Conservation (phyloP, 2,113 vertebrate species). For the Narcine bancroftii region DNA sequence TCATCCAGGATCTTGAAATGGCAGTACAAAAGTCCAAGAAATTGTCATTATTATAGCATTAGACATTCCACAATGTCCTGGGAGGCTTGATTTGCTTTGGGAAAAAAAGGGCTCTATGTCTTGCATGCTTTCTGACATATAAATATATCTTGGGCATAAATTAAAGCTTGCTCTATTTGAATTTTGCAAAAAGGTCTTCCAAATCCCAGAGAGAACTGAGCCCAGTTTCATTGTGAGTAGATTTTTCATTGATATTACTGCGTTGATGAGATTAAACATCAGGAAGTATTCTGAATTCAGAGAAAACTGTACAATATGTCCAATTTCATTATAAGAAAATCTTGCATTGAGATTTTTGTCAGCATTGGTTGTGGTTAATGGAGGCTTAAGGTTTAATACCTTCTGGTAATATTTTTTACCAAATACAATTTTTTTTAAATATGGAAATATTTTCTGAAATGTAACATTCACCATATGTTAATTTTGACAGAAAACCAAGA, state of each 20-base stretch:
- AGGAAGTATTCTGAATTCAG: no score
- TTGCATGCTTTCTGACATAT: no score
- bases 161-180: neutral
- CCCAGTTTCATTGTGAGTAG: neutral
- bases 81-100: neutral
- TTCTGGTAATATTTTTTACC: neutral
- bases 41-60: neutral
- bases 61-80: neutral
- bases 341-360: neutral
- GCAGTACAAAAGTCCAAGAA: neutral
- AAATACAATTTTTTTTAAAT: neutral
- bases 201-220: neutral
- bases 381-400: neutral
- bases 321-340: neutral
- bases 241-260: neutral
- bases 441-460: neutral
- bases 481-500: constrained; percentile 52
- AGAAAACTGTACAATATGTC: neutral
- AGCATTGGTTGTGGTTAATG: neutral
- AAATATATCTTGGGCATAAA: no score
- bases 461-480: neutral
- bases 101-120: no score
- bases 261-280: no score
- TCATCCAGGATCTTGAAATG: neutral
- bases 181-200: neutral